Conservation (phyloP, 30 jellyfish, hydroid and myxozoan genomes). For the Calvadosia cruxmelitensis region DNA sequence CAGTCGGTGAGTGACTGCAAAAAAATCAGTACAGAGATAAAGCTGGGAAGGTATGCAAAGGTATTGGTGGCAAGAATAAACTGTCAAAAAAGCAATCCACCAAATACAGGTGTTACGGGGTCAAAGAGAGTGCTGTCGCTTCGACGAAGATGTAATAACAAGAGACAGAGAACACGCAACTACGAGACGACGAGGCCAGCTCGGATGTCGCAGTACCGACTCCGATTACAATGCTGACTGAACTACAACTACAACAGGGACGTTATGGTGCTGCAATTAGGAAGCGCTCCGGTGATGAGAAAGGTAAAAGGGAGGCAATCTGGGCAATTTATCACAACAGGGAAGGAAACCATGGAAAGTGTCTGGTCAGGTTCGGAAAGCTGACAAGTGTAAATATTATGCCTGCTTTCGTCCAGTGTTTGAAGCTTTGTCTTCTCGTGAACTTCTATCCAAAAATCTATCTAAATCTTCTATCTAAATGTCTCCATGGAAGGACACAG, state of each 20-base stretch:
- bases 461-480: no score
- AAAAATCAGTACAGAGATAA: neutral
- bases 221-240: no score
- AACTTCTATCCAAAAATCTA: neutral
- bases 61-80: constrained; percentile 11
- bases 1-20: neutral
- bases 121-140: no score
- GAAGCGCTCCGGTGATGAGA: constrained; percentile 9
- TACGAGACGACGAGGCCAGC: no score
- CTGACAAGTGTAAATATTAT: neutral
- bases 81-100: constrained; percentile 11
- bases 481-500: constrained; percentile 3
- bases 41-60: constrained; percentile 1
- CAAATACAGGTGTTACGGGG: no score
- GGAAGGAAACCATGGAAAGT: constrained; percentile 7
- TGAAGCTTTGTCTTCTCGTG: neutral
- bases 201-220: no score
- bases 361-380: neutral
- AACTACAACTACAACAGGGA: constrained; percentile 9
- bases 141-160: no score
- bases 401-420: neutral
- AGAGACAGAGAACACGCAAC: no score
- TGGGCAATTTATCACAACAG: constrained; percentile 11
- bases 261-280: constrained; percentile 22
- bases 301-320: constrained; percentile 11